Evolutionary conservation across 2,888 invertebrate genomes (phyloP).

Genomic region (Empis stercorea): DNA sequence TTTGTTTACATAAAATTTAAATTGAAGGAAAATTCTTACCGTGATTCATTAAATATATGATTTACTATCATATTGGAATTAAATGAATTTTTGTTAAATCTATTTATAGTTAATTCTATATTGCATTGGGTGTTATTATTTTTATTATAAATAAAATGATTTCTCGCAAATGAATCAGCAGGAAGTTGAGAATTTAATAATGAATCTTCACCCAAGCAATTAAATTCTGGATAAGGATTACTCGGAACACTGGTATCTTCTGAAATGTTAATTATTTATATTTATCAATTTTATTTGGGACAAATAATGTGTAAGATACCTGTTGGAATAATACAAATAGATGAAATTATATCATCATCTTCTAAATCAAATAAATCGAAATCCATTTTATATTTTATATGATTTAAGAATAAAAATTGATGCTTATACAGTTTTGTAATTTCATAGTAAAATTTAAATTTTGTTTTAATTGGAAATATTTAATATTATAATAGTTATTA

Average conservation of each 20-base stretch:
- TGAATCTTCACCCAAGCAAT: conserved; percentile 27
- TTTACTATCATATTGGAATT: conserved; percentile 14
- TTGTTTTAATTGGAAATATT: no score
- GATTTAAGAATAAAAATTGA: no score
- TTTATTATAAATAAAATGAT: conserved; percentile 18
- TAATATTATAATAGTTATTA: no score
- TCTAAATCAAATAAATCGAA: conserved; percentile 34
- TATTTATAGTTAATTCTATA: conserved; percentile 17
- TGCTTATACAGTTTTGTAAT: no score
- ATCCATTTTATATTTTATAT: conserved; percentile 22
- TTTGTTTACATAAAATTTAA: neutral
- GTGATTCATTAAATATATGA: conserved; percentile 24
- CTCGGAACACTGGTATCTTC: neutral
- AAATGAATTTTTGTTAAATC: conserved; percentile 20
- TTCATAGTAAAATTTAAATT: no score
- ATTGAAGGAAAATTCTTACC: conserved; percentile 16
- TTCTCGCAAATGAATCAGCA: conserved; percentile 23
- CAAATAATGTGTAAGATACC: conserved; percentile 14
- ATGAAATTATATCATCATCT: conserved; percentile 29
- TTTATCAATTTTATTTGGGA: neutral
- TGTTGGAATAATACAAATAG: conserved; percentile 22
- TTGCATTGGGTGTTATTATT: conserved; percentile 10
- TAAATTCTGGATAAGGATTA: conserved; percentile 25
- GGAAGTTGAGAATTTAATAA: conserved; percentile 19
- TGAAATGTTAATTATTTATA: neutral